A percentile compares a stretch with the other conserved stretches of the same genome.
Conservation (phyloP, 2,113 vertebrate species). For the Circaetus cinerascens region DNA sequence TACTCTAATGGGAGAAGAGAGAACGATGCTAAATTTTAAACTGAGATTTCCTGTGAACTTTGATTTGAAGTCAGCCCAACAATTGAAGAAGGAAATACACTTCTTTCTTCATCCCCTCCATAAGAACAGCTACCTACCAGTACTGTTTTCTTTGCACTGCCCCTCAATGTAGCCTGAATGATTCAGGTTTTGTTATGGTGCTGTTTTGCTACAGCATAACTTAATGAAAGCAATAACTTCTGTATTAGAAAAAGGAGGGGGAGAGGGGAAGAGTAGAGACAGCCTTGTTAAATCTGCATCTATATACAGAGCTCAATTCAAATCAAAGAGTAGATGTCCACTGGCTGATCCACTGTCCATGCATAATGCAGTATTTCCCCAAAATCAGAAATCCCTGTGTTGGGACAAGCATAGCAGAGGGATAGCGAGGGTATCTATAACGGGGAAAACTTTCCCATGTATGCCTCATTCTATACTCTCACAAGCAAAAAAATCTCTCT, state of each 20-base stretch:
- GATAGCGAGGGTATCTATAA: neutral
- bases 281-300: neutral
- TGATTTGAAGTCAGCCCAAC: neutral
- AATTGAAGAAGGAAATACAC: neutral
- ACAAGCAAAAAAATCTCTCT: neutral
- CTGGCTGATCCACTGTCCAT: neutral
- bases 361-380: neutral
- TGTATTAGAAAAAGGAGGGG: neutral
- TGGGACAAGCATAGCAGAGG: neutral
- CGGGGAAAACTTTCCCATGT: accelerated
- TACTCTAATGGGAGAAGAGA: neutral
- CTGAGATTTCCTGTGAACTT: neutral
- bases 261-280: neutral
- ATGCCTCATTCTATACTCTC: neutral
- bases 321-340: neutral
- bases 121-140: neutral
- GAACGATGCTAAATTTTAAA: neutral
- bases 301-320: neutral
- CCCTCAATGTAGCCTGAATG: accelerated
- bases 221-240: neutral
- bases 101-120: neutral
- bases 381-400: neutral
- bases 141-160: neutral
- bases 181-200: neutral
- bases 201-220: neutral